phyloP scores from a whole-genome alignment of 2,113 vertebrate species.

The Heterochromis multidens region DNA sequence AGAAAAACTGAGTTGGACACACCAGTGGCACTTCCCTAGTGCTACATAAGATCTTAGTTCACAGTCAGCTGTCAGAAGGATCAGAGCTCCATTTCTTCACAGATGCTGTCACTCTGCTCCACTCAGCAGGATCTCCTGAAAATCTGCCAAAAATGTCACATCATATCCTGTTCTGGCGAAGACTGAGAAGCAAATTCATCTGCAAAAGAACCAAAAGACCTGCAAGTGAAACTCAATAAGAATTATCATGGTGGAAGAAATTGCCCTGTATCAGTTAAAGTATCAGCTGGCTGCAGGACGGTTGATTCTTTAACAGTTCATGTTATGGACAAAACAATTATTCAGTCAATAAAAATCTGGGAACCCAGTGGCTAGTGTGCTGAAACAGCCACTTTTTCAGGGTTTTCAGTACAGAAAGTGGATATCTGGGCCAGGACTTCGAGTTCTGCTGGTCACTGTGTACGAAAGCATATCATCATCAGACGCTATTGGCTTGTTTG shows the following conservation, averaged over 20 bases:
- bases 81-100: background rate
- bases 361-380: fast-evolving
- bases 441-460: background rate
- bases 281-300: background rate
- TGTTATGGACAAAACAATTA: background rate
- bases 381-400: background rate
- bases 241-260: background rate
- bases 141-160: background rate
- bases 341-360: background rate
- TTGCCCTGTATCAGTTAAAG: background rate
- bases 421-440: background rate
- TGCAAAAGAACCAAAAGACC: background rate
- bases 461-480: background rate
- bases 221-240: background rate
- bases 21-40: background rate
- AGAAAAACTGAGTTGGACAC: background rate
- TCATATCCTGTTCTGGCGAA: background rate
- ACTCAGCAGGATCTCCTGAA: background rate
- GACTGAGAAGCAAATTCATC: background rate
- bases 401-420: fast-evolving
- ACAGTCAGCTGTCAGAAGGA: fast-evolving
- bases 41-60: background rate
- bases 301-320: background rate
- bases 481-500: no score
- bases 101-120: background rate